phyloP scores from a whole-genome alignment of 1,140 invertebrate species.

The Pseudomyrmex concolor region DNA sequence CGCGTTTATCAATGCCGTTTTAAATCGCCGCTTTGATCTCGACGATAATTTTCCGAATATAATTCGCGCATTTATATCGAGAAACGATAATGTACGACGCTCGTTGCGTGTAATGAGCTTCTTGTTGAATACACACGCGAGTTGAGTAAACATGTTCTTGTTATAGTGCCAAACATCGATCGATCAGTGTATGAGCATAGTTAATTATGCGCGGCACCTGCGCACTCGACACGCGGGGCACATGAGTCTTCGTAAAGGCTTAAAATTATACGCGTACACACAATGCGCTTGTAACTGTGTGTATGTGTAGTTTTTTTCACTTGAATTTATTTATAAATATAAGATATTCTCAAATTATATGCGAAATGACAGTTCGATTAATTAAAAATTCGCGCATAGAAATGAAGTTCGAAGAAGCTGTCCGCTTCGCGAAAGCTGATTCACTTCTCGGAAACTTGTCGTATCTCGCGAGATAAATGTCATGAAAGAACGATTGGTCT shows the following conservation, averaged over 20 bases:
- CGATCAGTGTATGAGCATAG: not conserved
- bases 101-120: not conserved
- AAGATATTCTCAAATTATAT: not conserved
- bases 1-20: not conserved
- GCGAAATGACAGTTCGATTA: not conserved
- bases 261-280: not conserved
- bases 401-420: not conserved
- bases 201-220: not conserved
- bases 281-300: not conserved
- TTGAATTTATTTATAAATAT: not conserved
- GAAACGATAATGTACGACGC: not conserved
- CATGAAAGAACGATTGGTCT: not conserved
- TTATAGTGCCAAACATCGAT: not conserved
- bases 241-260: not conserved
- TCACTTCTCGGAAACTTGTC: slow-evolving; percentile 9
- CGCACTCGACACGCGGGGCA: not conserved
- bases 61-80: not conserved
- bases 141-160: not conserved
- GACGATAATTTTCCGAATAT: not conserved
- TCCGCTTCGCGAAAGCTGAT: not conserved
- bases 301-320: not conserved
- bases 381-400: not conserved
- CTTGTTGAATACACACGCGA: not conserved
- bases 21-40: not conserved
- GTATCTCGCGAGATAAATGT: slow-evolving; percentile 1